phyloP scores from a whole-genome alignment of 2,113 vertebrate species.

The Rhodinocichla rosea region DNA sequence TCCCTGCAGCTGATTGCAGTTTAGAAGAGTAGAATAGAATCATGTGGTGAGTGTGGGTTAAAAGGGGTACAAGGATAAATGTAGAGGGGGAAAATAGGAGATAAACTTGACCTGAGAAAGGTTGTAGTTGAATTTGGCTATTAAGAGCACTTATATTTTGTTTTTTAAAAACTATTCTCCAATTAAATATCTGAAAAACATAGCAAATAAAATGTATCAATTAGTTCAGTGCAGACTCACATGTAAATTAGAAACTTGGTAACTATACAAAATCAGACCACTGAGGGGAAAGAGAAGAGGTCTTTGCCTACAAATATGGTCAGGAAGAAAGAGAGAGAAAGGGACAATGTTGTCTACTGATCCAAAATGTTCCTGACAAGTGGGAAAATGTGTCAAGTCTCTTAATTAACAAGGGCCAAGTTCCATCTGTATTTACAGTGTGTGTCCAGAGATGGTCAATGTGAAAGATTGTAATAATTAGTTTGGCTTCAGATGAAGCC shows the following conservation, averaged over 20 bases:
- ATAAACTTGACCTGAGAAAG: background rate
- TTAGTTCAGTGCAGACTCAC: background rate
- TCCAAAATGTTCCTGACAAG: background rate
- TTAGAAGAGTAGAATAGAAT: background rate
- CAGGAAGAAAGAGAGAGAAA: background rate
- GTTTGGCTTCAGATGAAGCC: background rate
- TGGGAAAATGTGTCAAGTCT: background rate
- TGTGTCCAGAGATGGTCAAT: background rate
- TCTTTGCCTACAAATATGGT: background rate
- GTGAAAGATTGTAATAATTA: background rate
- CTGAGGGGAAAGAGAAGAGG: background rate
- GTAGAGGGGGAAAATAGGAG: background rate
- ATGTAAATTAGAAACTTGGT: background rate
- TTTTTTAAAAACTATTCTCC: background rate
- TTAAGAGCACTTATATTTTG: background rate
- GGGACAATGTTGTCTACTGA: fast-evolving
- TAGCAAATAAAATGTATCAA: background rate
- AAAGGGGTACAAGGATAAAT: background rate
- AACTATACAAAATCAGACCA: background rate
- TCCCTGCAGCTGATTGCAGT: background rate
- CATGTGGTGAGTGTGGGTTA: background rate
- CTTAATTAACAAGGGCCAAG: background rate
- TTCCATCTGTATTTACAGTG: background rate
- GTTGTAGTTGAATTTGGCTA: background rate
- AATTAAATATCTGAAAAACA: background rate